phyloP scores from a whole-genome alignment of 1,140 invertebrate species.

The Drosophila subpulchrella region DNA sequence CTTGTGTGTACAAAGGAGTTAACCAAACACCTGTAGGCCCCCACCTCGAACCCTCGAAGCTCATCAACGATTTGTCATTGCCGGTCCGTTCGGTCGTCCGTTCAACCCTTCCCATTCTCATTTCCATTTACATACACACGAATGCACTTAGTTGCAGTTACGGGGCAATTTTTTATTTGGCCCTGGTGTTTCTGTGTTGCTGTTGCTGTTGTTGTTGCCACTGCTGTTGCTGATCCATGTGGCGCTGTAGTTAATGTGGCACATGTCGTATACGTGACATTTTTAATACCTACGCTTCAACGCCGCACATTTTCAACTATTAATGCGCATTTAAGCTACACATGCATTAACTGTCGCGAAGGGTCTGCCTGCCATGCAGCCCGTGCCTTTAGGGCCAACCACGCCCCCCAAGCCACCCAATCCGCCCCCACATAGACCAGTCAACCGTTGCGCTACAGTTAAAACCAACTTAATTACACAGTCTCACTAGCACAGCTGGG shows the following conservation, averaged over 20 bases:
- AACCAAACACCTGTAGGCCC: conserved; percentile 7
- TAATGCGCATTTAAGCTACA: conserved; percentile 82
- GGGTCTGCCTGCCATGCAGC: conserved; percentile 24
- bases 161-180: conserved; percentile 46
- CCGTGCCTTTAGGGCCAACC: conserved; percentile 5
- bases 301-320: conserved; percentile 82
- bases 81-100: conserved; percentile 33
- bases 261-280: conserved; percentile 82
- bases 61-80: conserved; percentile 74
- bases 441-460: conserved; percentile 59
- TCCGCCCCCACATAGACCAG: conserved; percentile 27
- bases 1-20: too few relatives aligned
- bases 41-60: conserved; percentile 15
- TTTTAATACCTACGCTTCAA: conserved; percentile 82
- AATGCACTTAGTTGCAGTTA: conserved; percentile 67
- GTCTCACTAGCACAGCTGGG: conserved; percentile 32
- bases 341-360: conserved; percentile 74
- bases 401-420: neutral
- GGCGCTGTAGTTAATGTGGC: conserved; percentile 75
- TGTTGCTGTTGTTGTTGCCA: conserved; percentile 10
- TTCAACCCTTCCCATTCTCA: conserved; percentile 25
- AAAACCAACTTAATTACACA: conserved; percentile 75
- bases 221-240: conserved; percentile 64
- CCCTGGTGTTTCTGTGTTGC: conserved; percentile 1
- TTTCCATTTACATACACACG: conserved; percentile 71